Evolutionary conservation across 2,888 invertebrate genomes (phyloP), one percentile per base, ranked within the genome.

Genomic region (Augochlorella aurata): DNA sequence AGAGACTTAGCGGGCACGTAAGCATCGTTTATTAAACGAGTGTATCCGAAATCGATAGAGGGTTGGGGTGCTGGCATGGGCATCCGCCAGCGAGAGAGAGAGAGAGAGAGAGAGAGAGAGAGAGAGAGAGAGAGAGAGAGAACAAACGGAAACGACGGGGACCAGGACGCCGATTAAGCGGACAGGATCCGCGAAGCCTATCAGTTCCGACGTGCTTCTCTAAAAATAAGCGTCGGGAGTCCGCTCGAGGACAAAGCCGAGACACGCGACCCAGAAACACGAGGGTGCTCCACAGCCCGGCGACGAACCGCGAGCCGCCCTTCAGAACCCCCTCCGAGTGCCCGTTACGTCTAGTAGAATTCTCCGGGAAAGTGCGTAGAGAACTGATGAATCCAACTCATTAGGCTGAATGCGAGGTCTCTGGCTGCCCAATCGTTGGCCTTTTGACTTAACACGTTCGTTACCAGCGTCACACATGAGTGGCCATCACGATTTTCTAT

Each of bases 21-120:
- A 69, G 54, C 58, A 24, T 44, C 61, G 66, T 74, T 78, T 50
- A 74, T 72, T 75, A 69, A 75, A 16, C 77, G 58, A 72, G 44
- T 47, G n/a, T 70, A 74, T 78, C 74, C 70, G 81, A 78, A 78
- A 81, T 81, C 81, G 74, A 81, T 77, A 77, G 58, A 45, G 38
- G 49, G 63, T n/a, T n/a, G 72, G 29, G 49, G 67, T 49, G 49
- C n/a, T 44, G 74, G 29, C 16, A 45, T 24, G 66, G 29, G 7
- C 54, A 67, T 74, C 21, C 38, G 3, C 7, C 38, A 7, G 38
- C 38, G 5, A 4, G 38, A 38, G 38, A 38, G 38, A 5, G 38
- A 38, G n/a, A n/a, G n/a, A n/a, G n/a, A n/a, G n/a, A n/a, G n/a
- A n/a, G n/a, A n/a, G n/a, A n/a, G n/a, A n/a, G n/a, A n/a, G n/a